phyloP scores from a whole-genome alignment of 2,797 vertebrate species.

The Poliocrania exsul region DNA sequence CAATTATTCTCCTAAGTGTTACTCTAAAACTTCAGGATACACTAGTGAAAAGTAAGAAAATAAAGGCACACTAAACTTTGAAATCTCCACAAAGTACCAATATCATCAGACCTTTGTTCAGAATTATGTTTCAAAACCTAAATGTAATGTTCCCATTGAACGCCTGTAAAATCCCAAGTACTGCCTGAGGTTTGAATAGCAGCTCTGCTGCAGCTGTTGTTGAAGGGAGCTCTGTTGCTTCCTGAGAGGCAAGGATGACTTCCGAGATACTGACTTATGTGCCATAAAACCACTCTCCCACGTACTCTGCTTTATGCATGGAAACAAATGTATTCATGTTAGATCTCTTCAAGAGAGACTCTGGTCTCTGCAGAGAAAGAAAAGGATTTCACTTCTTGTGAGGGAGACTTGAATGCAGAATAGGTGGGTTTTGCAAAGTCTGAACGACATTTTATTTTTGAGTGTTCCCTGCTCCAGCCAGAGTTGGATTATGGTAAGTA shows the following conservation, averaged over 20 bases:
- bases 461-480: neutral
- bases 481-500: constrained; percentile 61
- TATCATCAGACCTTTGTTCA: neutral
- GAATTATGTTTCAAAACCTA: constrained; percentile 14
- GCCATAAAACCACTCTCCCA: constrained; percentile 28
- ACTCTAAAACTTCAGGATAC: neutral
- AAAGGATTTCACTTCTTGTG: constrained; percentile 11
- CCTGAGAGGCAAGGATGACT: constrained; percentile 28
- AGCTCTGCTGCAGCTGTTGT: constrained; percentile 12
- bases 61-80: constrained; percentile 3
- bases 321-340: constrained; percentile 40
- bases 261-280: neutral
- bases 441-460: constrained; percentile 29
- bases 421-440: constrained; percentile 39
- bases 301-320: constrained; percentile 19
- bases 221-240: constrained; percentile 22
- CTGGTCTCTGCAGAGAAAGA: neutral
- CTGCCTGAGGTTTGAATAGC: constrained; percentile 45
- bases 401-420: constrained; percentile 19
- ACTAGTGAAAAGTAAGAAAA: constrained; percentile 28
- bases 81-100: constrained; percentile 3
- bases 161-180: constrained; percentile 44
- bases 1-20: constrained; percentile 36
- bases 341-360: constrained; percentile 32
- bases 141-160: neutral